Conservation (phyloP, 2,797 vertebrate species). For the Micrastur ruficollis region DNA sequence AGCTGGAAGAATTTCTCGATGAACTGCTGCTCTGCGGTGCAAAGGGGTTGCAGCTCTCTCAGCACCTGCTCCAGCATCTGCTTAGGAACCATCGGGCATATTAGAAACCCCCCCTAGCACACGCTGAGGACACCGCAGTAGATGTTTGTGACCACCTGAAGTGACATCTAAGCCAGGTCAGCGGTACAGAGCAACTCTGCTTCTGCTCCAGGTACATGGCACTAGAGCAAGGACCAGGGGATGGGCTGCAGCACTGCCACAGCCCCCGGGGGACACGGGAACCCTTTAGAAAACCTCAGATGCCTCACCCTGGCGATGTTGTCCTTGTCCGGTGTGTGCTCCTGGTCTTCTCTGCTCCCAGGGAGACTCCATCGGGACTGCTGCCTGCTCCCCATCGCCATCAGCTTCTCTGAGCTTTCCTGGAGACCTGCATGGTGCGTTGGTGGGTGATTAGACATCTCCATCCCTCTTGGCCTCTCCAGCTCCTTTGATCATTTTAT, state of each 20-base stretch:
- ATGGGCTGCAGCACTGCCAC: not conserved
- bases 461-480: not conserved
- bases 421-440: not conserved
- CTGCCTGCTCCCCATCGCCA: not conserved
- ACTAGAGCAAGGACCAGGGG: not conserved
- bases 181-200: not conserved
- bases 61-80: slow-evolving; percentile 59
- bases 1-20: slow-evolving; percentile 55
- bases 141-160: not conserved
- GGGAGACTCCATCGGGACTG: not conserved
- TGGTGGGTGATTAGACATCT: not conserved
- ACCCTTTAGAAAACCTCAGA: not conserved
- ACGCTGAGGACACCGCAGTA: rapidly evolving
- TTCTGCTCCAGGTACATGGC: not conserved
- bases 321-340: not conserved
- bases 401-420: not conserved
- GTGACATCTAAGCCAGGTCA: no score
- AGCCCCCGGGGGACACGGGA: rapidly evolving
- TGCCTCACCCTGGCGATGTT: not conserved
- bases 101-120: not conserved
- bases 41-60: slow-evolving; percentile 31
- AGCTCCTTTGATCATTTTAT: not conserved
- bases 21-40: slow-evolving; percentile 32
- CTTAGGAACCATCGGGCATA: not conserved
- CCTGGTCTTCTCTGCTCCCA: not conserved